Base-by-base conservation (phyloP, 2,888 invertebrate species). In the Pycnomerus fuliginosus region DNA sequence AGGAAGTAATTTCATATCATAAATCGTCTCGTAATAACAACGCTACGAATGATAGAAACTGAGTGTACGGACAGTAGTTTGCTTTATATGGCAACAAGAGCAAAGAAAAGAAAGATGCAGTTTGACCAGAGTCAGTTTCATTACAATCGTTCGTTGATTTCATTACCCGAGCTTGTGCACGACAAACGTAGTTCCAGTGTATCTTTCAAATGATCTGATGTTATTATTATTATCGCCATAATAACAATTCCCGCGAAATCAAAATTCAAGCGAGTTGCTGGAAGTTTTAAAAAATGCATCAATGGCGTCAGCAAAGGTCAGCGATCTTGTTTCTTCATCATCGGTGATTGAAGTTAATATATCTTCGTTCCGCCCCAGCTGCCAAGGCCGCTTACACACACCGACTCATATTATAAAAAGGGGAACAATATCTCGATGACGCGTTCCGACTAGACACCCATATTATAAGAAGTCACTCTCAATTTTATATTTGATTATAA, bases 401-500 rank as follows among this genome's bases (percentile, higher is more conserved):
- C 2, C 2, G 16, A 20, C 17, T 16, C 25, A 29, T 13, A 34
- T n/a, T n/a, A 40, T 20, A 24, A 33, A 28, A 15, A 40, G 12
- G 23, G 31, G 10, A 24, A 23, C 31, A 29, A 38, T 15, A 27
- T 22, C 13, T 37, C 30, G 29, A 23, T 25, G 38, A 38, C 35
- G 34, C 35, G 24, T 32, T 27, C 28, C 29, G 23, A 4, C 20
- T 40, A 14, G 39, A 16, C 10, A 8, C 17, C 22, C 22, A 46
- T 42, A 25, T 24, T 34, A 31, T 30, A 41, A 42, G 38, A 25
- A 49, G 37, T 39, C 46, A 46, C 44, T 52, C 38, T 49, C 41
- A 30, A 44, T 52, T 52, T 48, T 52, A 52, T 53, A 53, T 56
- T 46, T 51, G 58, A 50, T 56, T 51, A 57, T 62, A 61, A 62